Evolutionary conservation across 1,140 invertebrate species (phyloP), one percentile per base, ranked within the genome.

Genomic region (Heliconius melpomene): DNA sequence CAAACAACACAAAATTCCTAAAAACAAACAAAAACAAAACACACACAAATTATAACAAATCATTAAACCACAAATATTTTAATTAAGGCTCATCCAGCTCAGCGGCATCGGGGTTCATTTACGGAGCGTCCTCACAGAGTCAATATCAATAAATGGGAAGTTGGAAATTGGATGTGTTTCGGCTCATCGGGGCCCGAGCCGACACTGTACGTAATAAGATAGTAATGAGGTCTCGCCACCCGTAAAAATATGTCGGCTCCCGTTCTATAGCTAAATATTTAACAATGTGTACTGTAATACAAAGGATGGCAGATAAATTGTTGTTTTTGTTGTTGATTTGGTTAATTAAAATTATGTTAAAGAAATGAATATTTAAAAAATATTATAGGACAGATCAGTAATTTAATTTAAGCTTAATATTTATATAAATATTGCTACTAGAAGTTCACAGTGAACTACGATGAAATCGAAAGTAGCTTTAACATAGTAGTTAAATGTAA

Each of bases 141-240:
- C 93, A 94, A 93, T 94, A 94, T 93, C 93, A 93, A 94, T 94
- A 94, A 93, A 94, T 94, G 90, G 88, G 89, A 91, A 90, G 90
- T 91, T 89, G 90, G 87, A 94, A 93, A 94, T 94, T 94, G 93
- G 93, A 94, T 94, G 93, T 92, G 92, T 92, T 91, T 90, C 88
- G 90, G 87, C 87, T 94, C 89, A 87, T 90, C 88, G 85, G 83
- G 82, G 86, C 88, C 84, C 83, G 84, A 84, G 84, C 86, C 87
- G 85, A 88, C 88, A 87, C 90, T 85, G 88, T 86, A 84, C 83
- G 91, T 94, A 93, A 94, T 94, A 93, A 94, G 85, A 93, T 93
- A 93, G 93, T 93, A 94, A 94, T 94, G 91, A 94, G 88, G 82
- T 87, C 86, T 87, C 84, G 86, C 83, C 85, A 88, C 91, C 93